Percentiles rank a stretch among this genome's conserved stretches.
Evolutionary conservation across 2,888 invertebrate genomes (phyloP).

Genomic region (Tridacna gigas): DNA sequence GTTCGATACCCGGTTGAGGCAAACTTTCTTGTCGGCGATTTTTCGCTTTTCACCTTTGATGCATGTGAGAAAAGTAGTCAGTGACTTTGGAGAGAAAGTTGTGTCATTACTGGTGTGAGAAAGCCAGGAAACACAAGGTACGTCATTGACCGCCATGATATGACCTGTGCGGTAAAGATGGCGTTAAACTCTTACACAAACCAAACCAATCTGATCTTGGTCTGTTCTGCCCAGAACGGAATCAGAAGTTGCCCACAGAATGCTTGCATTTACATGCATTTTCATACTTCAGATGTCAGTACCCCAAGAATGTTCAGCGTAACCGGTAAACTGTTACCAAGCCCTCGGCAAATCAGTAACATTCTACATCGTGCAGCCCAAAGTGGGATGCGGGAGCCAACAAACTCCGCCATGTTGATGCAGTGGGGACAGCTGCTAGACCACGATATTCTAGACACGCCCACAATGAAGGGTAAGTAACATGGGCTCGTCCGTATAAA

Average conservation of each 20-base stretch:
- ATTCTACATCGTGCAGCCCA: conserved; percentile 57
- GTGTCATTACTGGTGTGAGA: too few relatives aligned
- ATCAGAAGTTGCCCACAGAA: not conserved
- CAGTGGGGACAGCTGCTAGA: conserved; percentile 66
- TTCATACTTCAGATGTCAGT: conserved; percentile 49
- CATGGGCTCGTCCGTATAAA: not conserved
- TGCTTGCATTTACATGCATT: not conserved
- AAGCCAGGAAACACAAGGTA: too few relatives aligned
- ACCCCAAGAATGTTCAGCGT: conserved; percentile 56
- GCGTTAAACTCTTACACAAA: too few relatives aligned
- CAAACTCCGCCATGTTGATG: conserved; percentile 51
- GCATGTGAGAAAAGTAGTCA: too few relatives aligned
- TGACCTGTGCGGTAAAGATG: too few relatives aligned
- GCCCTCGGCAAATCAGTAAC: conserved; percentile 68
- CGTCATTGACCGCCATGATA: too few relatives aligned
- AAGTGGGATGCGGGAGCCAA: conserved; percentile 42
- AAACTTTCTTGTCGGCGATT: too few relatives aligned
- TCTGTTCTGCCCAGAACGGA: not conserved
- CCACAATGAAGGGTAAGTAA: conserved; percentile 58
- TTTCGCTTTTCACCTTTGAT: too few relatives aligned
- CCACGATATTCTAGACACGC: conserved; percentile 66
- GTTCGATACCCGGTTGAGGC: too few relatives aligned
- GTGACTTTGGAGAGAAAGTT: too few relatives aligned
- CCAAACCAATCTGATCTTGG: too few relatives aligned
- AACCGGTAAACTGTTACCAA: conserved; percentile 60